Percentiles rank a stretch among this genome's conserved stretches.
Conservation (phyloP, 2,888 invertebrate species). For the Acrobasis suavella region DNA sequence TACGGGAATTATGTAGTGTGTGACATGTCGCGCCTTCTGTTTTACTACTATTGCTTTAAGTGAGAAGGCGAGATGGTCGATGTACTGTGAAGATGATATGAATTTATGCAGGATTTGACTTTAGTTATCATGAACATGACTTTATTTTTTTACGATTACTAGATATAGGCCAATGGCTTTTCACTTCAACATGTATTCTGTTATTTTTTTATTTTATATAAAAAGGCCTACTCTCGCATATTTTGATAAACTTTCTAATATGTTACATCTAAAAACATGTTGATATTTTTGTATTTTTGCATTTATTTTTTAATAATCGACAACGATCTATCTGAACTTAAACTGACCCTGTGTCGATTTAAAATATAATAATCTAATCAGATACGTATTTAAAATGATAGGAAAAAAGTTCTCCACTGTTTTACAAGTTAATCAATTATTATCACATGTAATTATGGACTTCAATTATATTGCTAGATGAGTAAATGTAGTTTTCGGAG, state of each 20-base stretch:
- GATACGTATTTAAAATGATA: background rate
- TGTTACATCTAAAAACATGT: background rate
- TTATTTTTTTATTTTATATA: conserved; percentile 6
- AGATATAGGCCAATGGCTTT: background rate
- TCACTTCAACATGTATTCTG: background rate
- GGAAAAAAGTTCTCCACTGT: background rate
- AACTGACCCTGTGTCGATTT: background rate
- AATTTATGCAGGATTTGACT: conserved; percentile 5
- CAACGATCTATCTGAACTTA: background rate
- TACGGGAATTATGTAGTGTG: no score
- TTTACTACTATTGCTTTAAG: no score
- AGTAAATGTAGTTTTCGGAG: background rate
- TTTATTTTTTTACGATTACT: background rate
- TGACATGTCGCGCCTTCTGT: no score
- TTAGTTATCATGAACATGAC: background rate
- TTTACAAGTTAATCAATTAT: background rate
- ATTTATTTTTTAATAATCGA: conserved; percentile 1
- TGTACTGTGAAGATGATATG: background rate
- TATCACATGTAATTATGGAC: background rate
- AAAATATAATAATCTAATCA: background rate
- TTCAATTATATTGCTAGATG: background rate
- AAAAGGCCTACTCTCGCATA: background rate
- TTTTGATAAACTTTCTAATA: background rate
- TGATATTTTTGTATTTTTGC: conserved; percentile 15
- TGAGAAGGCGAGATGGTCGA: no score